phyloP scores from a whole-genome alignment of 2,113 vertebrate species.

The Myotis davidii region DNA sequence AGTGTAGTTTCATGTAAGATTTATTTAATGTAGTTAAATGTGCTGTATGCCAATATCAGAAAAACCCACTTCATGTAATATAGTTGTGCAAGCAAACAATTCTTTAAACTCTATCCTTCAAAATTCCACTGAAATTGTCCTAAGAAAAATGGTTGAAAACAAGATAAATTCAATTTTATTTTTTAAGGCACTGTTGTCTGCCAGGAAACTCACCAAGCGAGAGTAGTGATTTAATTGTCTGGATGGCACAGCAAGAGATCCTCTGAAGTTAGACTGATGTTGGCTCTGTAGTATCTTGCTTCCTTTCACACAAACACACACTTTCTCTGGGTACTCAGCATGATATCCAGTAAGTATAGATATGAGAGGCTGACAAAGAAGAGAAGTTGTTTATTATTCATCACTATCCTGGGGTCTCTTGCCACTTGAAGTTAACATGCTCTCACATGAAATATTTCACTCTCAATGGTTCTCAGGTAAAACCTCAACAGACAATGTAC shows the following conservation, averaged over 20 bases:
- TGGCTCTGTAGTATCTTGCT: constrained; percentile 31
- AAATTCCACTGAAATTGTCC: not conserved
- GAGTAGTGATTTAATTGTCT: constrained; percentile 68
- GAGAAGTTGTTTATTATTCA: constrained; percentile 68
- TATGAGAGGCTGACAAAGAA: constrained; percentile 41
- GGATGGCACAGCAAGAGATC: constrained; percentile 33
- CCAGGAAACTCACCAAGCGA: constrained; percentile 51
- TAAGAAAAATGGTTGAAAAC: constrained; percentile 63
- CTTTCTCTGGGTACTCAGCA: constrained; percentile 27
- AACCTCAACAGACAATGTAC: not conserved
- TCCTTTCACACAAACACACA: constrained; percentile 53
- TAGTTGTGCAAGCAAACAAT: constrained; percentile 24
- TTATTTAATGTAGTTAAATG: constrained; percentile 26
- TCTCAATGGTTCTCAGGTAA: constrained; percentile 51
- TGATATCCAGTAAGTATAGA: constrained; percentile 27
- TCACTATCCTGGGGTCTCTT: constrained; percentile 6
- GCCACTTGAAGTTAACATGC: not conserved
- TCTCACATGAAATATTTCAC: constrained; percentile 65
- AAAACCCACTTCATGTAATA: constrained; percentile 28
- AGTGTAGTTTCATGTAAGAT: not conserved
- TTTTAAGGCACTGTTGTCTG: constrained; percentile 25
- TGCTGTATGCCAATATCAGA: not conserved
- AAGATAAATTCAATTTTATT: constrained; percentile 71
- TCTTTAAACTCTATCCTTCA: constrained; percentile 46
- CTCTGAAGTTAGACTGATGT: constrained; percentile 19